phyloP scores from a whole-genome alignment of 2,888 invertebrate genomes.

The Tipula vernalis region DNA sequence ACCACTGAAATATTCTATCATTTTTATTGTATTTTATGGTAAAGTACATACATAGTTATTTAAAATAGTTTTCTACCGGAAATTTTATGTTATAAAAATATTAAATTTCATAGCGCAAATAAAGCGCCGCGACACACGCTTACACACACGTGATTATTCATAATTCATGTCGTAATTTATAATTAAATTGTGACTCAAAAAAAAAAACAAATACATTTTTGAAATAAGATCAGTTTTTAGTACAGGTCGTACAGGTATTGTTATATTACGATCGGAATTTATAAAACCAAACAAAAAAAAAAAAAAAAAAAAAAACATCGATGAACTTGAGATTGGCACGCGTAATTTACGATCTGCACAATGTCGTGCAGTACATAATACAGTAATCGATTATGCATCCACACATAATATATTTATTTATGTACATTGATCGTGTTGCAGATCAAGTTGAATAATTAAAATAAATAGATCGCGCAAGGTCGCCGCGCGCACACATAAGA shows the following conservation, averaged over 20 bases:
- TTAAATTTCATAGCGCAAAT: not conserved
- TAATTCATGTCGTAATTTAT: not conserved
- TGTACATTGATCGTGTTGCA: not conserved
- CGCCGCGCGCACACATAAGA: not conserved
- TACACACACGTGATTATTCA: not conserved
- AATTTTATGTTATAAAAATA: not conserved
- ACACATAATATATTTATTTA: too few relatives aligned
- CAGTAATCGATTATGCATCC: not conserved
- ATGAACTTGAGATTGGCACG: not conserved
- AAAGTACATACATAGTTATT: not conserved
- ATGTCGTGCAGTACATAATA: not conserved
- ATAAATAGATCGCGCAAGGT: not conserved
- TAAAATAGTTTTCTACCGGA: not conserved
- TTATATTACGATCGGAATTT: not conserved
- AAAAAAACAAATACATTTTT: not conserved
- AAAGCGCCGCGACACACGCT: not conserved
- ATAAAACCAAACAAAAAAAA: not conserved
- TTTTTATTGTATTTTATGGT: not conserved
- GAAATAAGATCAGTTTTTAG: not conserved
- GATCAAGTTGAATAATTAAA: not conserved
- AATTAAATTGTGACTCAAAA: not conserved
- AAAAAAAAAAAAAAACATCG: not conserved
- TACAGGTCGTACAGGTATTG: not conserved
- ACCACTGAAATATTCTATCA: too few relatives aligned
- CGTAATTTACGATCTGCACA: not conserved